These are phyloP conservation scores for Drosophila sp. DNA, from an alignment of 1,140 invertebrate genomes.

Conservation along the genomic window DNA sequence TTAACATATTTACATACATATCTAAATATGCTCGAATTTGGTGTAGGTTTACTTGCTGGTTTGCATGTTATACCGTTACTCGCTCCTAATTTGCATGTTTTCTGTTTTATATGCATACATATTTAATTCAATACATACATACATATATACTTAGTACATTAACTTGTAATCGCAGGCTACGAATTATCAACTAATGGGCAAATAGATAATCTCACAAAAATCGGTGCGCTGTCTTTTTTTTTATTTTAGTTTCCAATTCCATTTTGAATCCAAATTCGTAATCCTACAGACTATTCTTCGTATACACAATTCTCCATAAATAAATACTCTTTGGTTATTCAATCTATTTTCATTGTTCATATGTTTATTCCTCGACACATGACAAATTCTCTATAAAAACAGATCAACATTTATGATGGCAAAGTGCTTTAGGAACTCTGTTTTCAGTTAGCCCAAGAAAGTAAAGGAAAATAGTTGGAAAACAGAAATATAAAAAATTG, in stretches of 20 bases:
- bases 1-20: conserved; percentile 15
- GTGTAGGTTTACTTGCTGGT: conserved; percentile 67
- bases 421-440: no score
- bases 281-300: neutral
- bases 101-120: conserved; percentile 20
- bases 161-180: conserved; percentile 26
- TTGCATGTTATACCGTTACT: conserved; percentile 62
- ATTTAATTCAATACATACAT: conserved; percentile 16
- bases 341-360: neutral
- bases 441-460: no score
- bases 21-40: conserved; percentile 40
- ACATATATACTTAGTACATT: conserved; percentile 34
- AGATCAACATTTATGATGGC: no score
- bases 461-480: no score
- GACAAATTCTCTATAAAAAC: neutral
- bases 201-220: conserved; percentile 36
- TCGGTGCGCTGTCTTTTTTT: conserved; percentile 9
- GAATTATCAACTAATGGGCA: conserved; percentile 42
- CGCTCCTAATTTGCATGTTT: conserved; percentile 66
- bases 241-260: neutral
- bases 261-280: neutral
- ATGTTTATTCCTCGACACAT: neutral
- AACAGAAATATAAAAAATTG: no score
- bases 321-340: neutral
- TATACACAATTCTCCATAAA: neutral